Base-by-base conservation (phyloP, 2,797 vertebrate species). In the Sebastes diaconus region DNA sequence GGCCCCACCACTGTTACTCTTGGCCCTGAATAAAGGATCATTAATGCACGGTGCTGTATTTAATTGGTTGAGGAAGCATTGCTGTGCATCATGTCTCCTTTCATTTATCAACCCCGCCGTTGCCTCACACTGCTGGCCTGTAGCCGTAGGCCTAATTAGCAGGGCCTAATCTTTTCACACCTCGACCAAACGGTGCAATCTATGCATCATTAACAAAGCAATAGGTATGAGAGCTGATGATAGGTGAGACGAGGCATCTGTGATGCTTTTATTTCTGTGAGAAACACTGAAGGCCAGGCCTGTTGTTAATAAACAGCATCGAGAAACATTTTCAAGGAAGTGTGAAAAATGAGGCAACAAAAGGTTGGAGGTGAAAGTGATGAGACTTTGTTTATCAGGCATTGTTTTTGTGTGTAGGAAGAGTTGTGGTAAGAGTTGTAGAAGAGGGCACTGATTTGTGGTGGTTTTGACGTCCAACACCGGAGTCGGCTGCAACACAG, bases 1-100 rank as follows among this genome's bases (percentile, higher is more conserved):
- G 24, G 36, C 86, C 66, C 68, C 25, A 67, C 66, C 68, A 29
- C 69, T 83, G 34, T 78, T 80, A 27, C 68, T 73, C 60, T 72
- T 80, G 65, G 68, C 76, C 84, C 71, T 24, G 50, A 63, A 74
- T 87, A 83, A 88, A 83, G 86, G 81, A 79, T 92, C 92, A 92
- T 93, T 93, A 94, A 87, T 90, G 83, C 85, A 63, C 86, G 83
- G 79, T 84, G 89, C 87, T 86, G 81, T 87, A 75, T 93, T 93
- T 92, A 94, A 94, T 94, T 91, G 87, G 85, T 79, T 73, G 75
- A 80, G 85, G 87, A 88, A 75, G 81, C 83, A 81, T 73, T 64
- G 83, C 88, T 90, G 84, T 92, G 89, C 88, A 89, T 92, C 87
- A 81, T 75, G 90, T 93, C 92, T 91, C 77, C 76, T 85, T 90